Evolutionary conservation across 2,888 invertebrate species (phyloP), one percentile per base, ranked within the genome.

Genomic region (Carterocephalus palaemon): DNA sequence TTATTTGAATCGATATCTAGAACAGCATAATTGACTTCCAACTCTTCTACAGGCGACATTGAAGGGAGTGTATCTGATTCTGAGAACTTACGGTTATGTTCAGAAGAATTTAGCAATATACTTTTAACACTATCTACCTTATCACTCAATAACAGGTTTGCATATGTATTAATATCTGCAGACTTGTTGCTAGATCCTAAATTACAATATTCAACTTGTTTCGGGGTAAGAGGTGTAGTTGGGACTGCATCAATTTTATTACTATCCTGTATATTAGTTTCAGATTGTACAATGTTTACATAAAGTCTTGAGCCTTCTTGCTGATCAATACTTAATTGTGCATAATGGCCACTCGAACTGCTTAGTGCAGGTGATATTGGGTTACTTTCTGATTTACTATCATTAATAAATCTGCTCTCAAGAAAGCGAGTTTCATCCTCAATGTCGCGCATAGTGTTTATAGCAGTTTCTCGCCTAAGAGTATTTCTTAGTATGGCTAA

Each of bases 1-100:
- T 88, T 89, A 51, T 82, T 89, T 5, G 85, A 81, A 58, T 93
- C 92, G 62, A 96, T 89, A 70, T 95, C 95, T 52, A 95, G 80
- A 52, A 93, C 90, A 3, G 93, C 93, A 78, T 95, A 96, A 72
- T 94, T 95, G 1, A 95, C 75, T 67, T 81, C 75, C 48, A 79
- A 51, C 53, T 81, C 75, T 61, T 81, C 75, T 15, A 81, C 70
- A 16, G 80, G 77, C 31, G 88, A 78, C 70, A 84, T 68, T 8
- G 83, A 82, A 8, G 74, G 66, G 49, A 76, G 75, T 19, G 78
- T 80, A 48, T 85, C 86, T n/a, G 78, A 83, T 55, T 84, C 85
- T 2, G 82, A 83, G 54, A 66, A 73, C 54, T 83, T 84, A 23
- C 78, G 78, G 43, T 67, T 65, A 40, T 71, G 59, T 36, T 81